Evolutionary conservation across 2,888 invertebrate species (phyloP), one percentile per base, ranked within the genome.

Genomic region (Drosophila glabriapex): DNA sequence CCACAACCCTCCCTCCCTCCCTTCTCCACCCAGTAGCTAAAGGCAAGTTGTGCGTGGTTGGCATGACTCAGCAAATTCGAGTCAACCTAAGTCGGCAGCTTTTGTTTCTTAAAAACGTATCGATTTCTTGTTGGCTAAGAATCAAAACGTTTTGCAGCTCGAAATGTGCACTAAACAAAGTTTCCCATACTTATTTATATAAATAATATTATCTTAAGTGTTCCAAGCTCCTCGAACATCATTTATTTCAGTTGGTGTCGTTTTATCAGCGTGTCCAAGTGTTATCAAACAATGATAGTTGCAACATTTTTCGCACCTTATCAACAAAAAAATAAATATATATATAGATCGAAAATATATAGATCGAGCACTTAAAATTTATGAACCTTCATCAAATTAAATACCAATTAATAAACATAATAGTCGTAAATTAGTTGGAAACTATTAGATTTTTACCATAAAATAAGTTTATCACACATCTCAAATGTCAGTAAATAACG

Each of bases 251-350:
- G 1, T 41, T 10, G 9, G 2, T 25, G 25, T 28, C n/a, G n/a
- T 52, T 9, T 3, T 3, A 28, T 22, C 55, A n/a, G 14, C 49
- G 28, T 60, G 35, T 50, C 22, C 19, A 9, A 22, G 16, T 62
- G 63, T 43, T 46, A 63, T 64, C 63, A 50, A 50, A 50, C 28
- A 19, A 50, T 50, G 50, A 50, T 63, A 35, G 29, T 58, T 41
- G 41, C 25, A 16, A 22, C 4, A 16, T n/a, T 14, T 43, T n/a
- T 16, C 16, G 31, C 50, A 10, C 25, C 29, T 67, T 67, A 68
- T 68, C 68, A 16, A 46, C 22, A 3, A n/a, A 31, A 53, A 5
- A 12, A 37, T 29, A 9, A 0, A 31, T 31, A 31, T 29, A 5
- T 3, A 7, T 19, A 39, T 35, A 1, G 14, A 33, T 33, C 37